These are phyloP conservation scores for Sinocyclocheilus rhinocerous DNA, from an alignment of 2,113 vertebrate genomes.

Conservation along the genomic window DNA sequence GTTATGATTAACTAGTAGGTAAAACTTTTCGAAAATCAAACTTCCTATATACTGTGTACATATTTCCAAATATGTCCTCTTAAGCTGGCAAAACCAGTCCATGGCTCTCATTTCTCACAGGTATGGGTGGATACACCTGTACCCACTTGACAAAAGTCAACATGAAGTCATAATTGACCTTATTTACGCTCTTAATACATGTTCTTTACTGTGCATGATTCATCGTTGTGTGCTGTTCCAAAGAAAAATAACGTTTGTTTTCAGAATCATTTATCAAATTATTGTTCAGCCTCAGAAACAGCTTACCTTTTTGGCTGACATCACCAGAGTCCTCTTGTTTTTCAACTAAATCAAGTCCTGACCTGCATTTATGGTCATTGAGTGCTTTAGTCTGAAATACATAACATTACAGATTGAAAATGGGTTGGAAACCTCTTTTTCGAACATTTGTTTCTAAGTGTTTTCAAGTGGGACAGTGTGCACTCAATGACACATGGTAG, in stretches of 20 bases:
- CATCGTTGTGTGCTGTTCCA: not conserved
- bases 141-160: not conserved
- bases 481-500: no score
- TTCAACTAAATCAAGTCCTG: not conserved
- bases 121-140: not conserved
- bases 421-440: not conserved
- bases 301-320: not conserved
- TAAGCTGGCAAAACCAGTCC: not conserved
- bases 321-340: not conserved
- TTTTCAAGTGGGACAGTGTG: not conserved
- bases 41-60: not conserved
- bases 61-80: not conserved
- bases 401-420: not conserved
- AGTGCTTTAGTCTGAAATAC: not conserved
- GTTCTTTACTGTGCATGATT: not conserved
- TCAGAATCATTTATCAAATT: slow-evolving; percentile 4
- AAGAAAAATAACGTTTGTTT: slow-evolving; percentile 2
- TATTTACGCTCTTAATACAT: slow-evolving; percentile 8
- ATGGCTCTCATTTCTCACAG: not conserved
- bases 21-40: not conserved
- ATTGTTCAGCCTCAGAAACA: not conserved
- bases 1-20: not conserved
- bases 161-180: slow-evolving; percentile 1
- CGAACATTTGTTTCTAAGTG: not conserved
- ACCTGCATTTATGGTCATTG: not conserved